Evolutionary conservation across 2,113 vertebrate genomes (phyloP).

Genomic region (Amphiprion percula): DNA sequence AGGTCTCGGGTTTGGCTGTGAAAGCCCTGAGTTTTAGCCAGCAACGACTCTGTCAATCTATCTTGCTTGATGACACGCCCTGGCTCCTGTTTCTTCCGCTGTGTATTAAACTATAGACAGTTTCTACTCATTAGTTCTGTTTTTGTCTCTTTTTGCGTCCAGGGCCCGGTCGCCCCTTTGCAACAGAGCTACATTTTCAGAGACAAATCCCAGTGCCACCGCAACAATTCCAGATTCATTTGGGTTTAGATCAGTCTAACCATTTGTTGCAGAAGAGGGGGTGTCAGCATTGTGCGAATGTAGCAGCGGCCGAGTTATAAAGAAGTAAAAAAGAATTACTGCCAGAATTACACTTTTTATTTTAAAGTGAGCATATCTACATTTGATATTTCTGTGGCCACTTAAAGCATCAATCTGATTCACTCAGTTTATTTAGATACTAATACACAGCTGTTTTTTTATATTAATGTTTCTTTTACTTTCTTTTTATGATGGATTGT

Average conservation of each 20-base stretch:
- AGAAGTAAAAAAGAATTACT: neutral
- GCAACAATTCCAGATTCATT: slow-evolving; percentile 56
- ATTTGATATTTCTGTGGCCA: too few species aligned
- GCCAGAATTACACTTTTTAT: slow-evolving; percentile 3
- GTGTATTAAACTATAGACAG: slow-evolving; percentile 47
- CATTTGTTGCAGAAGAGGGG: slow-evolving; percentile 32
- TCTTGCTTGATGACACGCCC: slow-evolving; percentile 42
- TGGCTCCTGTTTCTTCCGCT: slow-evolving; percentile 37
- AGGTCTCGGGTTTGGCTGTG: slow-evolving; percentile 59
- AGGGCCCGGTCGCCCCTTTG: neutral
- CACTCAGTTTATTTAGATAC: too few species aligned
- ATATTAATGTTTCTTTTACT: neutral
- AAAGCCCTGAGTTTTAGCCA: slow-evolving; percentile 55
- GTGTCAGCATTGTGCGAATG: slow-evolving; percentile 48
- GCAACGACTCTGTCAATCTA: slow-evolving; percentile 52
- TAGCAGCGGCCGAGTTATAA: slow-evolving; percentile 4
- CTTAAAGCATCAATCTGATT: too few species aligned
- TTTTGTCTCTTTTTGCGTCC: slow-evolving; percentile 43
- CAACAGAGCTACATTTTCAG: slow-evolving; percentile 32
- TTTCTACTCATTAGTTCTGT: slow-evolving; percentile 47
- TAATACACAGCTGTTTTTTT: too few species aligned
- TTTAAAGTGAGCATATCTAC: too few species aligned
- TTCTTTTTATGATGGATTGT: neutral
- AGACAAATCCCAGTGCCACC: slow-evolving; percentile 30
- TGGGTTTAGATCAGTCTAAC: slow-evolving; percentile 46